Evolutionary conservation across 1,140 invertebrate genomes (phyloP).

Genomic region (Portunus trituberculatus): DNA sequence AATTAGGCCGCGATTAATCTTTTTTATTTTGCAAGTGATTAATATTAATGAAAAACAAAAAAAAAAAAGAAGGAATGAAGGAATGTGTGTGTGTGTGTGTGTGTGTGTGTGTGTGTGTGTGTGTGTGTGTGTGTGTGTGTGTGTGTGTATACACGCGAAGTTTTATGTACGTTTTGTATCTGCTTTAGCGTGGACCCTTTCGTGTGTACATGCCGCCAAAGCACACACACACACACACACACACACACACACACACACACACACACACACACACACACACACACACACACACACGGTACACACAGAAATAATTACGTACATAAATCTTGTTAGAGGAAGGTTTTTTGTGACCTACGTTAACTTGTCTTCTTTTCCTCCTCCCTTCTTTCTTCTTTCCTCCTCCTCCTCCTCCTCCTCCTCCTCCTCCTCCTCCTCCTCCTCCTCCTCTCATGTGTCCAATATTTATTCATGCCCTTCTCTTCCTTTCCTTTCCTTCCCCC

Average conservation of each 20-base stretch:
- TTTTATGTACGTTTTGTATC: background rate
- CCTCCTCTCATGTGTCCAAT: background rate
- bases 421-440: background rate
- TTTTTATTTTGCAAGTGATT: too few relatives aligned
- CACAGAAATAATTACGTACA: constrained; percentile 42
- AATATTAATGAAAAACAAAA: too few relatives aligned
- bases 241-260: constrained; percentile 32
- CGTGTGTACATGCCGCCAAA: background rate
- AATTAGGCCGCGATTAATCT: too few relatives aligned
- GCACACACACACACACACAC: constrained; percentile 25
- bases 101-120: constrained; percentile 20
- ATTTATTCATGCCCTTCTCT: background rate
- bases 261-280: background rate
- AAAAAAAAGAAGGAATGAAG: too few relatives aligned
- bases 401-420: background rate
- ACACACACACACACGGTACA: constrained; percentile 28
- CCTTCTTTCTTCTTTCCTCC: background rate
- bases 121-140: constrained; percentile 18
- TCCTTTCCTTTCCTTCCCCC: background rate
- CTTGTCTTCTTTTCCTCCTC: constrained; percentile 16
- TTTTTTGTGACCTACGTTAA: background rate
- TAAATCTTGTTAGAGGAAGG: constrained; percentile 7
- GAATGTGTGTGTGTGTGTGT: background rate
- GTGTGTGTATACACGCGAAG: background rate
- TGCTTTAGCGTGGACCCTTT: background rate